These are phyloP conservation scores for Coturnix japonica DNA, from an alignment of 2,113 vertebrate genomes.

Conservation along the genomic window DNA sequence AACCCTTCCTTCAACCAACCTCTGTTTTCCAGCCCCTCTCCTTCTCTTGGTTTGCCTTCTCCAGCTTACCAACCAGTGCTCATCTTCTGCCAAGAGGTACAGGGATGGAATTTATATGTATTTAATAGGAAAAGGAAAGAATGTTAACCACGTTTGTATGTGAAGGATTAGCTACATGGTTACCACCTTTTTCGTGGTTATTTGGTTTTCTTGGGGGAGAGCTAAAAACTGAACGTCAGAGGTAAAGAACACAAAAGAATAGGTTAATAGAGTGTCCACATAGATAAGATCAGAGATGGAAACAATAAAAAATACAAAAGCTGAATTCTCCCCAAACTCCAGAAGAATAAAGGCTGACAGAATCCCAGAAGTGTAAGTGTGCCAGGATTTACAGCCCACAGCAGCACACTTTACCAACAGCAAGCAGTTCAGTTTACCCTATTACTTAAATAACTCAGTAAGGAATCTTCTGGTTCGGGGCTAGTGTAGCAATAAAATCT, in stretches of 20 bases:
- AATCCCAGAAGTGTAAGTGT: constrained; percentile 16
- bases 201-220: neutral
- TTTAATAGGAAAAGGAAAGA: neutral
- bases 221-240: neutral
- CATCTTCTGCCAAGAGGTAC: neutral
- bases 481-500: constrained; percentile 70
- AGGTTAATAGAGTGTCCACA: neutral
- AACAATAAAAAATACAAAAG: constrained; percentile 30
- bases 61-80: neutral
- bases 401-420: constrained; percentile 10
- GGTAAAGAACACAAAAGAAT: constrained; percentile 9
- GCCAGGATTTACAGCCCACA: constrained; percentile 54
- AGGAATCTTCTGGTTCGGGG: constrained; percentile 66
- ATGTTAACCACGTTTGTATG: neutral
- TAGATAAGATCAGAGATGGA: neutral
- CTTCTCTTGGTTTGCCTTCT: neutral
- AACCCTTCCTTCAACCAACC: neutral
- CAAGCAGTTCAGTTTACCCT: constrained; percentile 64
- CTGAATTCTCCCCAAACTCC: constrained; percentile 41
- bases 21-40: neutral
- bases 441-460: constrained; percentile 29
- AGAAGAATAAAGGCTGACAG: constrained; percentile 47
- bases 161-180: neutral
- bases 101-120: neutral
- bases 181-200: neutral